phyloP scores from a whole-genome alignment of 2,888 invertebrate species.

The Thymelicus lineola region DNA sequence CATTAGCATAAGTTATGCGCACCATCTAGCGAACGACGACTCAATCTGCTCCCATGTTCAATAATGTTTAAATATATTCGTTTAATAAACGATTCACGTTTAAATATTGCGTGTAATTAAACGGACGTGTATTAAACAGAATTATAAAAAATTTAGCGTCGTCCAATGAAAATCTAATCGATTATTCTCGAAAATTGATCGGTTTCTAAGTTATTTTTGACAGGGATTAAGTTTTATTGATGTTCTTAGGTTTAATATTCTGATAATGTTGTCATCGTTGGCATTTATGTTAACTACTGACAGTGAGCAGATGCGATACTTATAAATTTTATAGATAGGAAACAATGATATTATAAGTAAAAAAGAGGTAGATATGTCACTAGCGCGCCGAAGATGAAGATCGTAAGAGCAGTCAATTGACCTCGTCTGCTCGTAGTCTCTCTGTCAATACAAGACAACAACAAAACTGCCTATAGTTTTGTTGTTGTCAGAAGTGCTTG shows the following conservation, averaged over 20 bases:
- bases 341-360: no score
- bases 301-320: no score
- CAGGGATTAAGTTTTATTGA: not conserved
- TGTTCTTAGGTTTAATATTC: not conserved
- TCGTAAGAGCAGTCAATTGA: no score
- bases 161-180: not conserved
- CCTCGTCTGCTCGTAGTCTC: no score
- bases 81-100: not conserved
- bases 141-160: not conserved
- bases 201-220: not conserved
- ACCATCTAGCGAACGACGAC: constrained; percentile 28
- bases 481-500: no score
- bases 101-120: constrained; percentile 24
- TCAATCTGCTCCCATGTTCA: constrained; percentile 23
- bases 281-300: no score
- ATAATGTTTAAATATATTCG: not conserved
- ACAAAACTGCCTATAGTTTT: no score
- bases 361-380: no score
- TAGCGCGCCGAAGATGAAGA: no score
- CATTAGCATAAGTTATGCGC: constrained; percentile 71
- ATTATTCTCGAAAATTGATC: not conserved
- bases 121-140: not conserved
- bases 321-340: no score
- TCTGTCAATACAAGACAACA: no score
- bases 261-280: no score